Conservation (phyloP, 23 tunicate species). For the Ciona savignyi region DNA sequence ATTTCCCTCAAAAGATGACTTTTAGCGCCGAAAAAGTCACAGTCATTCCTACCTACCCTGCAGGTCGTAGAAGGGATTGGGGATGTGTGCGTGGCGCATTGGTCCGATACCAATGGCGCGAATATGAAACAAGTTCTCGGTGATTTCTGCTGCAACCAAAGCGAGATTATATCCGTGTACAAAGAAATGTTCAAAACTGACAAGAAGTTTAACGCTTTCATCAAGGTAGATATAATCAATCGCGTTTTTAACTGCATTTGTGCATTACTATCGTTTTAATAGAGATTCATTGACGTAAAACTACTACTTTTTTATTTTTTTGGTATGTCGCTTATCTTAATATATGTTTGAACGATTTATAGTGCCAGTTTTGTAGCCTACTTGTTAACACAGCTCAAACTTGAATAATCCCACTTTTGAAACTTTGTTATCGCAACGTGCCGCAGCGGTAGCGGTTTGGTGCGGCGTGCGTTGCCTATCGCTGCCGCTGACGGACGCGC, state of each 20-base stretch:
- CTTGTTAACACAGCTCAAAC: too few species aligned
- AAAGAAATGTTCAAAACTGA: slow-evolving; percentile 80
- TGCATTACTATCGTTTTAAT: not conserved
- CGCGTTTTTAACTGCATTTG: not conserved
- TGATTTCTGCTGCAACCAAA: slow-evolving; percentile 76
- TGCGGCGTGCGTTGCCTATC: too few species aligned
- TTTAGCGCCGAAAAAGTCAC: too few species aligned
- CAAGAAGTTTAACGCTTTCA: slow-evolving; percentile 78
- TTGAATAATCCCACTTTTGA: not conserved
- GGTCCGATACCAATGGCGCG: slow-evolving; percentile 41
- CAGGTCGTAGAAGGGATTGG: slow-evolving; percentile 85
- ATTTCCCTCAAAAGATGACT: too few species aligned
- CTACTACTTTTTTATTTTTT: too few species aligned
- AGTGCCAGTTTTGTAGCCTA: not conserved
- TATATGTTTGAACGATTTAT: too few species aligned
- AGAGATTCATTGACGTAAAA: too few species aligned
- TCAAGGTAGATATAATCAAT: slow-evolving; percentile 21
- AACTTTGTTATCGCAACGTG: not conserved
- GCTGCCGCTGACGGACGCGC: too few species aligned
- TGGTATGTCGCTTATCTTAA: too few species aligned
- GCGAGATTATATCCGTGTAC: slow-evolving; percentile 45
- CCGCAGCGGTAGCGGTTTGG: not conserved
- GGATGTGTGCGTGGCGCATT: slow-evolving; percentile 66
- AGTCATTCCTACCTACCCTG: too few species aligned
- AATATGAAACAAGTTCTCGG: slow-evolving; percentile 74